phyloP scores from a whole-genome alignment of 2,113 vertebrate genomes.

The Mirounga angustirostris region DNA sequence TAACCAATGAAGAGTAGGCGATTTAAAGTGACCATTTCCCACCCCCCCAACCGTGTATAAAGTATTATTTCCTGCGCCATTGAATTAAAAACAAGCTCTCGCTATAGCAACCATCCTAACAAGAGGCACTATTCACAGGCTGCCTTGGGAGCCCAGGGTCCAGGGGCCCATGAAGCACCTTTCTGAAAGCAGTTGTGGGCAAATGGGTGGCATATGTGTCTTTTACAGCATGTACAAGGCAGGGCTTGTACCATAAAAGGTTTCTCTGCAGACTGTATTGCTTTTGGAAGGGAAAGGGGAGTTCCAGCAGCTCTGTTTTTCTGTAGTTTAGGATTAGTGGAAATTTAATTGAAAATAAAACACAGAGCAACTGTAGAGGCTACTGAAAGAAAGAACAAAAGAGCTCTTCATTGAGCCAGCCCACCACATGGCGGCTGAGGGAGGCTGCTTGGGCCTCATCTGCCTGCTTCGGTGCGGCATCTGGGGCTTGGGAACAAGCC shows the following conservation, averaged over 20 bases:
- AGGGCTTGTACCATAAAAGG: constrained; percentile 59
- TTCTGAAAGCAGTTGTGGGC: constrained; percentile 83
- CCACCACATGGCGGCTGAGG: constrained; percentile 78
- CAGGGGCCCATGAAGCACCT: constrained; percentile 78
- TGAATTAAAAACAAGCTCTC: constrained; percentile 85
- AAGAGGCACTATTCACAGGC: constrained; percentile 80
- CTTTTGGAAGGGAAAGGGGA: constrained; percentile 53
- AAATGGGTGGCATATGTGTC: constrained; percentile 73
- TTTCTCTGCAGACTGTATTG: constrained; percentile 50
- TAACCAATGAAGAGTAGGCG: constrained; percentile 70
- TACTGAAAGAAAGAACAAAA: constrained; percentile 75
- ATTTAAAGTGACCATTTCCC: constrained; percentile 84
- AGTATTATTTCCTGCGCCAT: constrained; percentile 86
- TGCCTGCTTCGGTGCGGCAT: not conserved
- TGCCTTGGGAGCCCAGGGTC: constrained; percentile 70
- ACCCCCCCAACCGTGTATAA: constrained; percentile 74
- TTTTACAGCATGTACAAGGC: constrained; percentile 41
- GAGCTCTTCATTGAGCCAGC: constrained; percentile 49
- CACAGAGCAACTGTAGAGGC: constrained; percentile 75
- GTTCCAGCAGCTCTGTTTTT: constrained; percentile 64
- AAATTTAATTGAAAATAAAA: constrained; percentile 81
- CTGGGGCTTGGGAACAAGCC: constrained; percentile 57
- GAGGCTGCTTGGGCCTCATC: constrained; percentile 33
- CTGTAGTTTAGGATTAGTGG: constrained; percentile 75
- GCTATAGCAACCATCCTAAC: constrained; percentile 84